Evolutionary conservation across 2,113 vertebrate genomes (phyloP).

Genomic region (Astur gentilis): DNA sequence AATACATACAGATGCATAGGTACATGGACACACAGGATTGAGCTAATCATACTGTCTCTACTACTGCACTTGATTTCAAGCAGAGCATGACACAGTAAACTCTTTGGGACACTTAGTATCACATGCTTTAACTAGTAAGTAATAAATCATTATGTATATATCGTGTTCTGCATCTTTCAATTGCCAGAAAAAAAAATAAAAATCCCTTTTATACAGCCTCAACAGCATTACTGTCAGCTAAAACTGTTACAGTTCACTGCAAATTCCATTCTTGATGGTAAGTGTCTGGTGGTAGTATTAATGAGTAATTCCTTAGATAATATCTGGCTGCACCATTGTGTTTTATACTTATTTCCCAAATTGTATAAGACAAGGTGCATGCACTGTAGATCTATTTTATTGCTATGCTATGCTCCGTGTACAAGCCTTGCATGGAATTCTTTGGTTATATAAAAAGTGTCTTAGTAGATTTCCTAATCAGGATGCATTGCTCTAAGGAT

Average conservation of each 20-base stretch:
- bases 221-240: not conserved
- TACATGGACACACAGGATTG: not conserved
- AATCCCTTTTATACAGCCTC: not conserved
- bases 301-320: not conserved
- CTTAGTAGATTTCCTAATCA: not conserved
- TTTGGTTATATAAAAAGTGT: not conserved
- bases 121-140: constrained; percentile 12
- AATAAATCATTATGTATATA: not conserved
- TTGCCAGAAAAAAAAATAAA: not conserved
- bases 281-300: not conserved
- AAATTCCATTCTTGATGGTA: not conserved
- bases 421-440: not conserved
- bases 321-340: not conserved
- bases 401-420: not conserved
- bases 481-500: not conserved
- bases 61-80: not conserved
- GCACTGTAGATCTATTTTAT: not conserved
- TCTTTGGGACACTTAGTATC: not conserved
- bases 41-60: not conserved
- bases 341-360: not conserved
- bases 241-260: not conserved
- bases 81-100: not conserved
- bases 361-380: not conserved
- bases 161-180: not conserved
- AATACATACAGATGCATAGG: not conserved